Base-by-base conservation (phyloP, 1,140 invertebrate species). In the Polypedilum pembai region DNA sequence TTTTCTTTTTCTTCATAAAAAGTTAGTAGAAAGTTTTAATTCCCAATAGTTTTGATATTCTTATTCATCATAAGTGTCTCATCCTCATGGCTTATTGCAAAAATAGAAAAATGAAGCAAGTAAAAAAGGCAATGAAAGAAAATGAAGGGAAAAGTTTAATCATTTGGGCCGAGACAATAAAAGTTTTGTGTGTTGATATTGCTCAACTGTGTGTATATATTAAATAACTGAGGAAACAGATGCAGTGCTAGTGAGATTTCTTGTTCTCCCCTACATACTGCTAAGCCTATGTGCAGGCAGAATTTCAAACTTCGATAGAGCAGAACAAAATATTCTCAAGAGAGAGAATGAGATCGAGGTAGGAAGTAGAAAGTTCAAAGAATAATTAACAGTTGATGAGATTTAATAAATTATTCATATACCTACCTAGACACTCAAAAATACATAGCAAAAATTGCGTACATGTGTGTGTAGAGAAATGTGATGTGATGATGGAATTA, bases 371-470 rank as follows among this genome's bases (percentile, higher is more conserved):
- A 56, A 69, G 65, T 69, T 69, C 65, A 69, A 69, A 69, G 65
- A 69, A 69, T 69, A 69, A 69, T 69, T 69, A 69, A 69, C 65
- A 69, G 65, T 69, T 69, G 65, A 69, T 69, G 65, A 69, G 65
- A 69, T 69, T 69, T 69, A 69, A 69, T 69, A 69, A 69, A 69
- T 69, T 69, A 69, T 69, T 69, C 65, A 69, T 69, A 18, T 69
- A n/a, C 65, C 20, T 69, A 21, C 65, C 10, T 21, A 18, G 65
- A 21, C 20, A 17, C 18, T 17, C 63, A n/a, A n/a, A n/a, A n/a
- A n/a, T n/a, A n/a, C n/a, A n/a, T n/a, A n/a, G n/a, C n/a, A n/a
- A n/a, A n/a, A n/a, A n/a, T n/a, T n/a, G n/a, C n/a, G n/a, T n/a
- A n/a, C n/a, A n/a, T n/a, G n/a, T n/a, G n/a, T n/a, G n/a, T n/a